Evolutionary conservation across 2,113 vertebrate species (phyloP).

Genomic region (Pionites leucogaster): DNA sequence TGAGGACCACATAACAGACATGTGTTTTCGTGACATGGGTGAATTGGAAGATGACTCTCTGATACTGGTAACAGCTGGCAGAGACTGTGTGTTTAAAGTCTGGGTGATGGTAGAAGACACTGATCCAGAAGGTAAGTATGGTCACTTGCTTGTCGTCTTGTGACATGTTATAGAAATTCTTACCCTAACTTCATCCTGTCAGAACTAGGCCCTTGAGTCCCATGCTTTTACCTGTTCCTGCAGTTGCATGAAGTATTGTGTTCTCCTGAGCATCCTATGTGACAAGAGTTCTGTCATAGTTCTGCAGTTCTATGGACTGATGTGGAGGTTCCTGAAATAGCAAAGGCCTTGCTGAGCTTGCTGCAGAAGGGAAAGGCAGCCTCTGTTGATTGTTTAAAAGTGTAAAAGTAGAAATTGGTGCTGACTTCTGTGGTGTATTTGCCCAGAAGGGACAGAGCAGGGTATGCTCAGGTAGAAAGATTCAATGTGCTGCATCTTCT

Average conservation of each 20-base stretch:
- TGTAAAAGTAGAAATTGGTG: not conserved
- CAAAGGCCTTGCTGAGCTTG: not conserved
- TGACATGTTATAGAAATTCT: not conserved
- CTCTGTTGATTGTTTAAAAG: not conserved
- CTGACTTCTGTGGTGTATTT: not conserved
- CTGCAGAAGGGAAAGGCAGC: not conserved
- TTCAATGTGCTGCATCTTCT: not conserved
- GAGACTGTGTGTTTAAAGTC: conserved; percentile 90
- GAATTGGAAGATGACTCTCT: conserved; percentile 68
- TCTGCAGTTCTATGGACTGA: not conserved
- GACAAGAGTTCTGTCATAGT: fast-evolving
- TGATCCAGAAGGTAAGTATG: conserved; percentile 74
- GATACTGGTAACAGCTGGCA: conserved; percentile 85
- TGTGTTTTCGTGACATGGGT: conserved; percentile 82
- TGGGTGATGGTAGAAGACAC: conserved; percentile 82
- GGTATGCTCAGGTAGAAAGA: not conserved
- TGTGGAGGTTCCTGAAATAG: not conserved
- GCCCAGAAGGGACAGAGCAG: not conserved
- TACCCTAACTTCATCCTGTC: not conserved
- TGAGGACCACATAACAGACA: conserved; percentile 81
- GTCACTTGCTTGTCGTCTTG: not conserved
- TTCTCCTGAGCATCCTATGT: not conserved
- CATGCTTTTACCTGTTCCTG: not conserved
- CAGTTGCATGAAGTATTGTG: not conserved
- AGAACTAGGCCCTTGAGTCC: not conserved